Evolutionary conservation across 1,140 invertebrate species (phyloP).

Genomic region (Drosophila hydei): DNA sequence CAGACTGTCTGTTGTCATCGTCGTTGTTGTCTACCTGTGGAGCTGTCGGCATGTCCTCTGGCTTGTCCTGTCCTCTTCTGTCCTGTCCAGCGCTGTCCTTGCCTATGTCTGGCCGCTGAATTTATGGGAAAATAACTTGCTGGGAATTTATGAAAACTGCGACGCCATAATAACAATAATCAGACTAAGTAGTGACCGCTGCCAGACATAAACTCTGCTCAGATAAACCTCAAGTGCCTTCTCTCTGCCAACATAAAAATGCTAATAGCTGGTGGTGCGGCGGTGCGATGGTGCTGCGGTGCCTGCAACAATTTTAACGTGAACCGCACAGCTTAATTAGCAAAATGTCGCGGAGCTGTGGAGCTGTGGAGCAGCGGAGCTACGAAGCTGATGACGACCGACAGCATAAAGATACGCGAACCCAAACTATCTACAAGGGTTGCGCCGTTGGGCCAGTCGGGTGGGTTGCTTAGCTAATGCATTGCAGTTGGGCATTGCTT

Average conservation of each 20-base stretch:
- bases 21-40: constrained; percentile 37
- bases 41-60: constrained; percentile 33
- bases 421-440: constrained; percentile 17
- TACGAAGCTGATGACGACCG: constrained; percentile 40
- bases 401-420: constrained; percentile 67
- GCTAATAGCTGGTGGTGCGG: constrained; percentile 46
- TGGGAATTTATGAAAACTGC: constrained; percentile 81
- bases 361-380: background rate
- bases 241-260: constrained; percentile 55
- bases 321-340: constrained; percentile 76
- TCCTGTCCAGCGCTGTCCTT: constrained; percentile 8
- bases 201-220: constrained; percentile 76
- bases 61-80: constrained; percentile 15
- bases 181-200: constrained; percentile 82
- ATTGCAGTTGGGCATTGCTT: constrained; percentile 14
- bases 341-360: constrained; percentile 61
- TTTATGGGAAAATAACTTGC: constrained; percentile 81
- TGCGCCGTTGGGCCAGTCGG: background rate
- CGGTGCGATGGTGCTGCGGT: constrained; percentile 9
- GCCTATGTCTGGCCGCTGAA: constrained; percentile 44
- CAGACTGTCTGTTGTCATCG: constrained; percentile 1
- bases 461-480: constrained; percentile 23
- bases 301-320: constrained; percentile 62
- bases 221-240: constrained; percentile 64
- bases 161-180: constrained; percentile 82